phyloP scores from a whole-genome alignment of 2,113 vertebrate genomes.

The Craseonycteris thonglongyai region DNA sequence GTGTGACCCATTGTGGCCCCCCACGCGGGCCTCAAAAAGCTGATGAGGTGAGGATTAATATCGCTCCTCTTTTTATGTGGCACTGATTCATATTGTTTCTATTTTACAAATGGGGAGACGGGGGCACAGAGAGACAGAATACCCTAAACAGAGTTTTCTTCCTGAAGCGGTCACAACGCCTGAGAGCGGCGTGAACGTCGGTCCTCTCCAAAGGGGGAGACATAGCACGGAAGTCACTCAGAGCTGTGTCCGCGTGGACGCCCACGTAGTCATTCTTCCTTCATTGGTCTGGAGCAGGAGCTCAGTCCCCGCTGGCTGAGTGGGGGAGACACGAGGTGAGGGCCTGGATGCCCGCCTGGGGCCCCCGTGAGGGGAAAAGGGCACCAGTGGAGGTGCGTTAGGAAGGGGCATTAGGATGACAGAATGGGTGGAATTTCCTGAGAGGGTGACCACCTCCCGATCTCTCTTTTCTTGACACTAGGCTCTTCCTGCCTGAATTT shows the following conservation, averaged over 20 bases:
- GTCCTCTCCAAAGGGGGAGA: no score
- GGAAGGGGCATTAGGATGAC: not conserved
- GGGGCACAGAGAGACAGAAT: not conserved
- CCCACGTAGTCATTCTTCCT: accelerated
- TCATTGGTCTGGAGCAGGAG: not conserved
- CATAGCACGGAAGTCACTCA: accelerated
- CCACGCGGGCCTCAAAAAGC: not conserved
- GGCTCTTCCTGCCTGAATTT: not conserved
- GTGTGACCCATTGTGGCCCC: no score
- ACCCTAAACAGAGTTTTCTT: not conserved
- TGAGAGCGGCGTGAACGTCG: accelerated
- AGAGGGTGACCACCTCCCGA: not conserved
- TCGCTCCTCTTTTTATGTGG: not conserved
- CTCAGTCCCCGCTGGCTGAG: accelerated
- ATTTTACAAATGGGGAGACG: not conserved
- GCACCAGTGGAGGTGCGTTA: not conserved
- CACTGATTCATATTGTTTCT: not conserved
- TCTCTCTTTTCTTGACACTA: not conserved
- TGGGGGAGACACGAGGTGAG: not conserved
- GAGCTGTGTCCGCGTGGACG: no score
- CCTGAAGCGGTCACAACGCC: accelerated
- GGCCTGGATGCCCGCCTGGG: not conserved
- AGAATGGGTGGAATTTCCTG: not conserved
- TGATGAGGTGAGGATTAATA: not conserved
- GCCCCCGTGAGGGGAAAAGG: accelerated